Evolutionary conservation across 2,888 invertebrate species (phyloP).

Genomic region (Prostheceraeus crozeri): DNA sequence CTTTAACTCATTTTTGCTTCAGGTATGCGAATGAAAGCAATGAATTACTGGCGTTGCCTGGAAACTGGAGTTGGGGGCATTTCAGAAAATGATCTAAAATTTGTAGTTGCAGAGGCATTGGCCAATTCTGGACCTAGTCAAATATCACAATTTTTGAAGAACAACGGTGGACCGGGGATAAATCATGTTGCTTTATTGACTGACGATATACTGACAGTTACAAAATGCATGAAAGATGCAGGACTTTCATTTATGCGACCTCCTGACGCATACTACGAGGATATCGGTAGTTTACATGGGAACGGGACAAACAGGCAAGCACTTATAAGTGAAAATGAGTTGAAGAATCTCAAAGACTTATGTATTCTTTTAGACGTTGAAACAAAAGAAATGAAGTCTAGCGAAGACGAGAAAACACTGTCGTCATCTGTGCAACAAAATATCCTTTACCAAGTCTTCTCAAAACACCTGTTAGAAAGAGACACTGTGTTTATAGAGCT

Average conservation of each 20-base stretch:
- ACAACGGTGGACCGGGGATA: slow-evolving; percentile 57
- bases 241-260: slow-evolving; percentile 56
- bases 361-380: too few species aligned
- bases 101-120: too few species aligned
- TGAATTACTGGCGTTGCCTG: slow-evolving; percentile 58
- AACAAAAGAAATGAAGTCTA: too few species aligned
- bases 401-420: too few species aligned
- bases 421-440: too few species aligned
- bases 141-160: slow-evolving; percentile 55
- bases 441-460: slow-evolving; percentile 60
- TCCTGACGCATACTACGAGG: slow-evolving; percentile 55
- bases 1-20: too few species aligned
- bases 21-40: slow-evolving; percentile 57
- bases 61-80: slow-evolving; percentile 51
- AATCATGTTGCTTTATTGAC: slow-evolving; percentile 58
- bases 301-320: too few species aligned
- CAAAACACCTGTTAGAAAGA: slow-evolving; percentile 56
- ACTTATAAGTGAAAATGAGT: too few species aligned
- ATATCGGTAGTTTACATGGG: too few species aligned
- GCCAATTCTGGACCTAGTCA: too few species aligned
- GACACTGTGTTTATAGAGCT: slow-evolving; percentile 59
- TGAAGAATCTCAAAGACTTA: too few species aligned
- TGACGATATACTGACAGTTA: slow-evolving; percentile 50
- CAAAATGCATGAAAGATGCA: slow-evolving; percentile 45
- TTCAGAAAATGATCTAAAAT: too few species aligned